A percentile compares a stretch with the other conserved stretches of the same genome.
Conservation (phyloP, 1,140 invertebrate species). For the Oreohelix idahoensis region DNA sequence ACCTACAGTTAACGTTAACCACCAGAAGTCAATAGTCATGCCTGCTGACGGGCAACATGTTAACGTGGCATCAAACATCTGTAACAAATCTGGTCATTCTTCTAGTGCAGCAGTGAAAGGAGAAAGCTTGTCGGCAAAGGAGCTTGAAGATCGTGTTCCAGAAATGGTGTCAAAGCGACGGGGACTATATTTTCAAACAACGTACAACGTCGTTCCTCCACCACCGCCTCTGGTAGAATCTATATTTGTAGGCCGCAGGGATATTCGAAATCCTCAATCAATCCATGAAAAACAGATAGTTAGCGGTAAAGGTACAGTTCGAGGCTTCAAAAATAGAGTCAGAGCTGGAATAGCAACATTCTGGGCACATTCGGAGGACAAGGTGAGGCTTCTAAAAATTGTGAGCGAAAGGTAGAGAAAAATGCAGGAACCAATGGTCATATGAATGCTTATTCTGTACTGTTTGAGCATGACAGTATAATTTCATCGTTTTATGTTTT, state of each 20-base stretch:
- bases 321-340: constrained; percentile 94
- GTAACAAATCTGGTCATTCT: no score
- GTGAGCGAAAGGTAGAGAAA: no score
- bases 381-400: constrained; percentile 6
- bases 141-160: background rate
- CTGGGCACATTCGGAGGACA: constrained; percentile 71
- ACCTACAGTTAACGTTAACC: no score
- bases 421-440: no score
- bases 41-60: no score
- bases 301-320: constrained; percentile 88
- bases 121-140: background rate
- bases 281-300: constrained; percentile 60
- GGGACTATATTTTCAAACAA: background rate
- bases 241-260: constrained; percentile 61
- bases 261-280: constrained; percentile 53
- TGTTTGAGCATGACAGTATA: no score
- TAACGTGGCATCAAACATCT: no score
- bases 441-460: no score
- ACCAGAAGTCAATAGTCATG: no score
- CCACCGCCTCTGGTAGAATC: constrained; percentile 4
- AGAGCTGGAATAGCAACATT: constrained; percentile 94
- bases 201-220: constrained; percentile 9
- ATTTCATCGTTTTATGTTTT: no score
- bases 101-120: no score
- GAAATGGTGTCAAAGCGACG: background rate